Conservation (phyloP, 2,113 vertebrate genomes). For the Phainopepla nitens region DNA sequence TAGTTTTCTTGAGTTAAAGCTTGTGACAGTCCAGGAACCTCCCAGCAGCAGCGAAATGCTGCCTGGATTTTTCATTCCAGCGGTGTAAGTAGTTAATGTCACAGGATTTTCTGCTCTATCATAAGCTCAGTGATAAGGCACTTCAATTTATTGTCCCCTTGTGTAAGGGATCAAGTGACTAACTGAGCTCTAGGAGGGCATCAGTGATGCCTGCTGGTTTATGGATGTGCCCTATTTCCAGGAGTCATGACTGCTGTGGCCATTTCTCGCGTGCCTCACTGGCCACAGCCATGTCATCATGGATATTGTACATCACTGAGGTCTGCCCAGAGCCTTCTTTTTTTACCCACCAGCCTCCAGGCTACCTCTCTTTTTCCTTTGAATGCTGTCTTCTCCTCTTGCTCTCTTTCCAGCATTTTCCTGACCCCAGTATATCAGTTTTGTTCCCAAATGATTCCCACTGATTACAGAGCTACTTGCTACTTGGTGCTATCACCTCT, state of each 20-base stretch:
- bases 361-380: background rate
- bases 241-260: background rate
- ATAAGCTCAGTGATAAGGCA: background rate
- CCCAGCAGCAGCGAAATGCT: background rate
- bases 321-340: background rate
- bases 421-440: background rate
- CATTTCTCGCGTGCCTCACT: background rate
- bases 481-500: conserved; percentile 21
- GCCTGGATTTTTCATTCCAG: background rate
- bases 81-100: background rate
- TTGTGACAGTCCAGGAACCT: background rate
- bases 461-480: conserved; percentile 58
- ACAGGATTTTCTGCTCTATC: background rate
- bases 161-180: background rate
- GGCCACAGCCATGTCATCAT: background rate
- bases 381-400: background rate
- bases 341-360: background rate
- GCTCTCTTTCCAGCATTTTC: conserved; percentile 17
- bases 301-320: background rate
- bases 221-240: background rate
- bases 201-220: background rate
- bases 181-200: background rate
- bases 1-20: background rate
- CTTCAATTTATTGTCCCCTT: background rate
- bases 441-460: background rate